phyloP scores from a whole-genome alignment of 2,113 vertebrate species.

The Labeo catla region DNA sequence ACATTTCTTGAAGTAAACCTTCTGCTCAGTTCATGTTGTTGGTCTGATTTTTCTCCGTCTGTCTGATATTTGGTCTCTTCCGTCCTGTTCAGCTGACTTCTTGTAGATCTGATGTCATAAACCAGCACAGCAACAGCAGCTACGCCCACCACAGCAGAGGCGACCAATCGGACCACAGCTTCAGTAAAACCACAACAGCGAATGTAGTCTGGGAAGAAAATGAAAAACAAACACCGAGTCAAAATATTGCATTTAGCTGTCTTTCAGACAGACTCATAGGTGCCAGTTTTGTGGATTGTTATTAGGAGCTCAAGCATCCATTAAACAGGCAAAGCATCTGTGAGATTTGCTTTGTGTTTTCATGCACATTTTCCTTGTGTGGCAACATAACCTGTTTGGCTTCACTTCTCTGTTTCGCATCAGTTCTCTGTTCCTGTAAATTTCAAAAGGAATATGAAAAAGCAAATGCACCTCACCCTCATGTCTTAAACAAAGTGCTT shows the following conservation, averaged over 20 bases:
- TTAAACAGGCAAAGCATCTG: background rate
- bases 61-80: background rate
- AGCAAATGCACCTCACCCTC: no score
- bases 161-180: background rate
- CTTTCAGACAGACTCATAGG: background rate
- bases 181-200: background rate
- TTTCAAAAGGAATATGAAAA: no score
- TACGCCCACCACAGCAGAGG: background rate
- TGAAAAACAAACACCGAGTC: background rate
- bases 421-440: no score
- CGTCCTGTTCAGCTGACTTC: background rate
- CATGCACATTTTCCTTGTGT: background rate
- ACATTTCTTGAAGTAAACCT: background rate
- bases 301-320: background rate
- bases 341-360: background rate
- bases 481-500: no score
- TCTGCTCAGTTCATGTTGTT: background rate
- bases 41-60: background rate
- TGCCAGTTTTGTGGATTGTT: background rate
- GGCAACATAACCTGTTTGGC: background rate
- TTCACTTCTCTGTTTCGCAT: no score
- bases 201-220: background rate
- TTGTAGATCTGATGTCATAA: slow-evolving; percentile 14
- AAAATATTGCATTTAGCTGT: background rate
- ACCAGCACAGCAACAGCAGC: background rate